Evolutionary conservation across 2,888 invertebrate species (phyloP).

Genomic region (Encarsia formosa): DNA sequence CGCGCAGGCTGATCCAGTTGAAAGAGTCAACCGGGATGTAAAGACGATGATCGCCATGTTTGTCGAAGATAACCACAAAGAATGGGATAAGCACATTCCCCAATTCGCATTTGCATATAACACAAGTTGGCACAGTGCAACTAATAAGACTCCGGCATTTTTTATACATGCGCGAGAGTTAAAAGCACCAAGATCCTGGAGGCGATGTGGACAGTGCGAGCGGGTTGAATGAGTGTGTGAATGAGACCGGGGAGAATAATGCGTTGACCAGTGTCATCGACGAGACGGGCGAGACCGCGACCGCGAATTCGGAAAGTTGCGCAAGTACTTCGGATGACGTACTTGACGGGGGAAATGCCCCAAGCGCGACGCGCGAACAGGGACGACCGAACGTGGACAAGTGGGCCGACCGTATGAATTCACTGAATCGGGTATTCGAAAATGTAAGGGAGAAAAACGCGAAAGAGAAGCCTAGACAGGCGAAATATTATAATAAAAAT

Average conservation of each 20-base stretch:
- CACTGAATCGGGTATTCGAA: neutral
- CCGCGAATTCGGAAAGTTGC: neutral
- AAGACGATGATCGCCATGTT: neutral
- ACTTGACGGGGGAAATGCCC: too few relatives aligned
- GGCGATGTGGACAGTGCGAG: neutral
- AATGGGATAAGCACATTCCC: neutral
- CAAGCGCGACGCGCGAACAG: too few relatives aligned
- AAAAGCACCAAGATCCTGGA: neutral
- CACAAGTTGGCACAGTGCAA: neutral
- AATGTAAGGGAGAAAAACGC: neutral
- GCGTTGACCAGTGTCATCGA: neutral
- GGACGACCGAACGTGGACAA: neutral
- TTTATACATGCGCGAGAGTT: conserved; percentile 13
- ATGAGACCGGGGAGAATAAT: neutral
- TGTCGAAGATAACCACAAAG: neutral
- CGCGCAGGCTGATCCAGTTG: neutral
- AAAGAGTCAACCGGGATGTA: neutral
- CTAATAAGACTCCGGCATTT: conserved; percentile 6
- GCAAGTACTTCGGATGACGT: neutral
- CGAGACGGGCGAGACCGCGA: neutral
- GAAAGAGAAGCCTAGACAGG: neutral
- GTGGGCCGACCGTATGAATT: conserved; percentile 5
- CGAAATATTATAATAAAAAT: neutral
- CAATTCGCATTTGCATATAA: conserved; percentile 5
- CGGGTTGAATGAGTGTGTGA: neutral